phyloP scores from a whole-genome alignment of 2,797 vertebrate species.

The Cephalopachus bancanus region DNA sequence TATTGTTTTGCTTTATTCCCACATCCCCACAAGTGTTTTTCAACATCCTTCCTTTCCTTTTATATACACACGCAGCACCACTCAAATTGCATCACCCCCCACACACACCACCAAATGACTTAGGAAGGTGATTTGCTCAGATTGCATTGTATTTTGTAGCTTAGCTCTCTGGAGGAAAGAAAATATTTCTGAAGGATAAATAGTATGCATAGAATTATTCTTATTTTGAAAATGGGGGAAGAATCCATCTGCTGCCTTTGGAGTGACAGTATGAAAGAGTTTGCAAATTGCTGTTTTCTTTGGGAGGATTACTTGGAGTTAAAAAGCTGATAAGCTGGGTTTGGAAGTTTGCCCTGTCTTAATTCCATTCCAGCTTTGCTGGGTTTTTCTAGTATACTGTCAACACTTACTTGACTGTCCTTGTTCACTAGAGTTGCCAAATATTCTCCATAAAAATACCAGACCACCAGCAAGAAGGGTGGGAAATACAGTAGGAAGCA shows the following conservation, averaged over 20 bases:
- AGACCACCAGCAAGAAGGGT: neutral
- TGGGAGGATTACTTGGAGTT: conserved; percentile 44
- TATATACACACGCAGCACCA: neutral
- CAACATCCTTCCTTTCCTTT: neutral
- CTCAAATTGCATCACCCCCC: neutral
- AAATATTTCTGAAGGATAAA: neutral
- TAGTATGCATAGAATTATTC: neutral
- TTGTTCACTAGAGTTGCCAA: conserved; percentile 51
- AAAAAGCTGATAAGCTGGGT: conserved; percentile 13
- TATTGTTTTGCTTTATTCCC: neutral
- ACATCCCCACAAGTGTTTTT: neutral
- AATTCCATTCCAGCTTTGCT: conserved; percentile 29
- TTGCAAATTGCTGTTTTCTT: conserved; percentile 52
- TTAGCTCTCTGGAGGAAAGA: neutral
- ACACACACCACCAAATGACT: neutral
- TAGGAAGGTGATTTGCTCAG: neutral
- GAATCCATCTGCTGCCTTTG: neutral
- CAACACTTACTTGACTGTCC: conserved; percentile 48
- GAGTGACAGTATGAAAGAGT: neutral
- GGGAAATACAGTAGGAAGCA: accelerated
- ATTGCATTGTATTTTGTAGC: neutral
- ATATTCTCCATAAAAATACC: conserved; percentile 53
- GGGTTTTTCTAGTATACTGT: conserved; percentile 49
- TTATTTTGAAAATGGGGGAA: neutral
- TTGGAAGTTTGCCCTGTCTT: conserved; percentile 56